Percentiles rank a stretch among this genome's conserved stretches.
phyloP scores from a whole-genome alignment of 2,888 invertebrate genomes.

The Apocheima hispidaria region DNA sequence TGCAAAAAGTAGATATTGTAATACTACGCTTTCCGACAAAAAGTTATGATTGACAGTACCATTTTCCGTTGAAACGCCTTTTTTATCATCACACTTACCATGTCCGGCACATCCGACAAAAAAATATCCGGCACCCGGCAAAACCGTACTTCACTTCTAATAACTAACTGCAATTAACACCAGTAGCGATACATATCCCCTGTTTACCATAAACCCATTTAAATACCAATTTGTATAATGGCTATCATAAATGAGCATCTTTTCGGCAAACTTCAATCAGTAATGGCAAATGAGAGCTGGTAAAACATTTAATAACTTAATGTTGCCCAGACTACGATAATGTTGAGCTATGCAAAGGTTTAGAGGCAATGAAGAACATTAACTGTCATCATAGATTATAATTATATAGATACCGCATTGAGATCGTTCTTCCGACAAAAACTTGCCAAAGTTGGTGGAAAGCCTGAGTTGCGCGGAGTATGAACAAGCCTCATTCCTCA shows the following conservation, averaged over 20 bases:
- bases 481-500: too few species aligned
- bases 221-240: conserved; percentile 60
- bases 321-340: conserved; percentile 1
- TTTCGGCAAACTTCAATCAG: conserved; percentile 63
- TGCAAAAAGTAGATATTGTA: too few species aligned
- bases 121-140: conserved; percentile 3
- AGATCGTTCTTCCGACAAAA: too few species aligned
- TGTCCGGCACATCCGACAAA: not conserved
- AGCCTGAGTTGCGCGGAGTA: too few species aligned
- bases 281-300: conserved; percentile 13
- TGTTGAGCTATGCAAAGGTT: not conserved
- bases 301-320: conserved; percentile 30
- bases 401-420: too few species aligned
- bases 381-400: too few species aligned
- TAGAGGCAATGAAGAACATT: not conserved
- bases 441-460: too few species aligned
- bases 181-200: conserved; percentile 56
- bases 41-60: too few species aligned
- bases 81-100: not conserved
- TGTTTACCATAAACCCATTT: conserved; percentile 56
- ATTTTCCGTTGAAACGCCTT: too few species aligned
- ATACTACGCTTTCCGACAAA: too few species aligned
- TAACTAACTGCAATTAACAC: conserved; percentile 30
- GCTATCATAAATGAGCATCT: conserved; percentile 65
- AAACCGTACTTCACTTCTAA: conserved; percentile 10